Evolutionary conservation across 2,797 vertebrate species (phyloP), one percentile per base, ranked within the genome.

Genomic region (Acipenser ruthenus): DNA sequence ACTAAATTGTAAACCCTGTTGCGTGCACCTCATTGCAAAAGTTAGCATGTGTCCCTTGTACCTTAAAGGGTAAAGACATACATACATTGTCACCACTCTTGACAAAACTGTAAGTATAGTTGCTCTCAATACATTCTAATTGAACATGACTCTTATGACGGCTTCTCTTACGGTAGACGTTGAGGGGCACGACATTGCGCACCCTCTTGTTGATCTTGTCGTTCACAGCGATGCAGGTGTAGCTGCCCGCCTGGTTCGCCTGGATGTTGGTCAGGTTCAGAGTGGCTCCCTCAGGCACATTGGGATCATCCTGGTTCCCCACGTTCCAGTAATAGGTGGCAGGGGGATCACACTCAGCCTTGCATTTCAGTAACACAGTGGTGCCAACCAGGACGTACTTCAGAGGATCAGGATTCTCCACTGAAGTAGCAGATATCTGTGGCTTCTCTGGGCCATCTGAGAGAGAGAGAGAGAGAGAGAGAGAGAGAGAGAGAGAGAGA

Each of bases 381-480:
- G 76, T 81, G 68, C 80, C 80, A 52, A 71, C 71, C 1, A 69
- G 70, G 37, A 82, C 79, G 0, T 62, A 84, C 9, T 8, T 23
- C 3, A 11, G 23, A 0, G 74, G 71, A 0, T 5, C 3, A 0
- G 64, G 9, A 52, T 80, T 72, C 0, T 49, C 37, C 37, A 37
- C 0, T 4, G 37, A 37, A 37, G 37, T 37, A 37, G 5, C 37
- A 37, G 37, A 37, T 37, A 37, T 82, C 74, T 1, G 62, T 13
- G 0, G 81, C 79, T 2, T 80, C 72, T 58, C 93, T 91, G 0
- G 93, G 92, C 70, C 93, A 65, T 92, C 93, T 94, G 23, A 64
- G n/a, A 72, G 37, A 9, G 66, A 69, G 23, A 74, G 56, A 49
- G 18, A 6, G 6, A 7, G 13, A 6, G n/a, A 13, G 8, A 64